A percentile compares a stretch with the other conserved stretches of the same genome.
These are phyloP conservation scores for Drosophila azteca DNA, from an alignment of 1,140 invertebrate genomes.

Conservation along the genomic window DNA sequence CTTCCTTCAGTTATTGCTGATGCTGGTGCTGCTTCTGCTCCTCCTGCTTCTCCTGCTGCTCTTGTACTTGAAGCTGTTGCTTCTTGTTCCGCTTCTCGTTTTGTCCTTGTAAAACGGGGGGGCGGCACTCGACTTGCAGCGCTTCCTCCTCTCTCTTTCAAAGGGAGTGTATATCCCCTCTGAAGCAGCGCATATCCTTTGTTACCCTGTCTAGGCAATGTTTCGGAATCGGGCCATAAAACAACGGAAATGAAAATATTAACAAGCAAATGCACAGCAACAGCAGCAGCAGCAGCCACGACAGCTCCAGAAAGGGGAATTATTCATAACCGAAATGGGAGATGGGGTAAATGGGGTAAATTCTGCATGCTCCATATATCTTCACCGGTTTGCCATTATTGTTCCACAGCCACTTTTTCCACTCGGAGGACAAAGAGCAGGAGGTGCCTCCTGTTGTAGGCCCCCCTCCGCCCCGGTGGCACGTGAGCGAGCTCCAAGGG, in stretches of 20 bases:
- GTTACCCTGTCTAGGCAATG: constrained; percentile 52
- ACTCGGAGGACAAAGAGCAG: constrained; percentile 2
- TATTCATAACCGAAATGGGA: constrained; percentile 76
- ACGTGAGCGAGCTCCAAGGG: constrained; percentile 9
- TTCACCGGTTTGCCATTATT: constrained; percentile 54
- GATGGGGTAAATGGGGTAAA: constrained; percentile 31
- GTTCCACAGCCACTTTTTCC: constrained; percentile 21
- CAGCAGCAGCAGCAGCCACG: constrained; percentile 24
- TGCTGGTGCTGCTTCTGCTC: no score
- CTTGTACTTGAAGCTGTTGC: constrained; percentile 69
- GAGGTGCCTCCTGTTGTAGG: no score
- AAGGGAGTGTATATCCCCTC: neutral
- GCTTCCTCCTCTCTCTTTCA: constrained; percentile 1
- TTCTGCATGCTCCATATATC: constrained; percentile 71
- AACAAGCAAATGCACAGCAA: constrained; percentile 78
- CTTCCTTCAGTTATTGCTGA: no score
- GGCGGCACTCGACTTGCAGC: constrained; percentile 60
- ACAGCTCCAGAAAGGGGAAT: constrained; percentile 43
- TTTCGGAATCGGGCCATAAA: constrained; percentile 75
- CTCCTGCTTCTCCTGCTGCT: constrained; percentile 59
- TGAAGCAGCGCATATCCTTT: constrained; percentile 3
- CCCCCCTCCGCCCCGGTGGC: constrained; percentile 1
- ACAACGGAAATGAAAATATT: constrained; percentile 83
- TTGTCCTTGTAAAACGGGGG: constrained; percentile 63
- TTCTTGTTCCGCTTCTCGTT: constrained; percentile 36